Evolutionary conservation across 2,888 invertebrate species (phyloP).

Genomic region (Eurytoma adleriae): DNA sequence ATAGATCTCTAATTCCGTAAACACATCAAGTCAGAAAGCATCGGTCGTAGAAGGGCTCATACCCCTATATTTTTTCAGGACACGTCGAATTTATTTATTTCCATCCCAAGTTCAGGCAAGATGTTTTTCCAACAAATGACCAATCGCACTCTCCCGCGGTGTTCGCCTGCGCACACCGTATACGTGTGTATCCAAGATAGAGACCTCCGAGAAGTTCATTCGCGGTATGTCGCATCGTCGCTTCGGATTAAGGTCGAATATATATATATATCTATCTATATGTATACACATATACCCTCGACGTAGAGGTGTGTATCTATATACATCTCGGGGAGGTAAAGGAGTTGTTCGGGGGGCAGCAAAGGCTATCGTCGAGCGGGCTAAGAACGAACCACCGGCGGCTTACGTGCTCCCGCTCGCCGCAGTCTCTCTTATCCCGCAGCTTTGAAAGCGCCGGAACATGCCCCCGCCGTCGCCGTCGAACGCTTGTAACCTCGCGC

Average conservation of each 20-base stretch:
- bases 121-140: conserved; percentile 38
- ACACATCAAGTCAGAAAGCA: too few species aligned
- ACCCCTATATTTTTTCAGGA: not conserved
- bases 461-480: not conserved
- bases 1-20: not conserved
- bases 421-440: conserved; percentile 14
- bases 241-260: conserved; percentile 34
- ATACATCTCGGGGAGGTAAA: too few species aligned
- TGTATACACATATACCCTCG: too few species aligned
- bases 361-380: conserved; percentile 9
- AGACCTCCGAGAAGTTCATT: conserved; percentile 7
- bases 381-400: conserved; percentile 20
- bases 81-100: not conserved
- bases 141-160: conserved; percentile 14
- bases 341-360: too few species aligned
- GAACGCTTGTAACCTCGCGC: not conserved
- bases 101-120: not conserved
- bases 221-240: conserved; percentile 14
- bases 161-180: not conserved
- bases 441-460: conserved; percentile 6
- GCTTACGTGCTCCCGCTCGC: conserved; percentile 29
- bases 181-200: not conserved
- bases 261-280: not conserved
- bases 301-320: not conserved
- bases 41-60: too few species aligned